Conservation (phyloP, 2,797 vertebrate genomes). For the Cirrhinus molitorella region DNA sequence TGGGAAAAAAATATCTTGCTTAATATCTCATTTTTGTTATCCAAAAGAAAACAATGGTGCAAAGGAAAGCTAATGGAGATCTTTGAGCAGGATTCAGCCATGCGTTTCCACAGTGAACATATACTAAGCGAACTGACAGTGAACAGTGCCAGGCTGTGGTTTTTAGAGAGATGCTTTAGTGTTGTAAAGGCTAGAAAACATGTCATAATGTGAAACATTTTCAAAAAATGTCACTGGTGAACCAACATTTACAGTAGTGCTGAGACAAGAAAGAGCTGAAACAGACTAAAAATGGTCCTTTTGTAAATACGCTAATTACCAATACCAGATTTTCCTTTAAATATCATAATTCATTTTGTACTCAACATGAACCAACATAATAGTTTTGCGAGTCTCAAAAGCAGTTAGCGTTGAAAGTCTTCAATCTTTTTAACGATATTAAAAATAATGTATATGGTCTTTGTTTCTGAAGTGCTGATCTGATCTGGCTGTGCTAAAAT, state of each 20-base stretch:
- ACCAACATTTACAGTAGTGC: neutral
- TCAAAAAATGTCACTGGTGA: neutral
- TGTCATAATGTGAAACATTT: neutral
- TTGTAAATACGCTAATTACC: neutral
- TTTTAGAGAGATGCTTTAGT: neutral
- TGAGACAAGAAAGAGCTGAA: neutral
- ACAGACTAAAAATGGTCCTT: neutral
- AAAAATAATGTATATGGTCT: conserved; percentile 4
- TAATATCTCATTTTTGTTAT: neutral
- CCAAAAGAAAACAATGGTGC: neutral
- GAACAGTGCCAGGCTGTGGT: neutral
- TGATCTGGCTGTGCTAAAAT: conserved; percentile 37
- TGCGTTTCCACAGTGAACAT: neutral
- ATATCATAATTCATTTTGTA: neutral
- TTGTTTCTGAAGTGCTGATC: conserved; percentile 16
- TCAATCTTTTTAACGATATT: neutral
- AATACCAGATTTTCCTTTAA: neutral
- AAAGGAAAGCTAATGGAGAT: neutral
- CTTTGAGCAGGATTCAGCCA: neutral
- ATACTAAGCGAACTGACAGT: neutral
- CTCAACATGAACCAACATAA: neutral
- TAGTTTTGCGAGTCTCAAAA: neutral
- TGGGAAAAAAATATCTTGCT: neutral
- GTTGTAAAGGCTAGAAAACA: neutral
- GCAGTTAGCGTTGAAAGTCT: neutral